Conservation (phyloP, 2,797 vertebrate genomes). For the Hippocampus kuda region DNA sequence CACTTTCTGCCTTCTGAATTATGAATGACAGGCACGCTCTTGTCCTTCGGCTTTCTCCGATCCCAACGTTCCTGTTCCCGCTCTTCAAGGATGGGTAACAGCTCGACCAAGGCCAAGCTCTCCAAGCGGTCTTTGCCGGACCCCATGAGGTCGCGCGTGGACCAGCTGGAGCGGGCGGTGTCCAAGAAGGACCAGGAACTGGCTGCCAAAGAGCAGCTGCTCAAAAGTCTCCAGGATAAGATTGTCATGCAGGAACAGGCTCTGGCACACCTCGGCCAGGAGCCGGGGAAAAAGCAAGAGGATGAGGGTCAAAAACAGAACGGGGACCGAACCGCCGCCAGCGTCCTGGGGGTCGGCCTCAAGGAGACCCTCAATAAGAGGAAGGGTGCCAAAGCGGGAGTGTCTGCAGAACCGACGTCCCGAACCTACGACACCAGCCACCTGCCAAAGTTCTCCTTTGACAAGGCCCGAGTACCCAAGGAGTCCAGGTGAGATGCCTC, state of each 20-base stretch:
- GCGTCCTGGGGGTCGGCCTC: constrained; percentile 57
- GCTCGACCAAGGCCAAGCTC: constrained; percentile 77
- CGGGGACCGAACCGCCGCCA: constrained; percentile 48
- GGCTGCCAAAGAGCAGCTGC: constrained; percentile 61
- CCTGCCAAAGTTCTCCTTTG: constrained; percentile 78
- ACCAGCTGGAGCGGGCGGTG: constrained; percentile 77
- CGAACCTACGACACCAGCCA: constrained; percentile 71
- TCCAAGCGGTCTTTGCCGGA: constrained; percentile 46
- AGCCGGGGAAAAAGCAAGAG: constrained; percentile 75
- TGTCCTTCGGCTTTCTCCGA: constrained; percentile 11
- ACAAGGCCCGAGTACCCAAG: constrained; percentile 80
- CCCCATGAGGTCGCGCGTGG: constrained; percentile 64
- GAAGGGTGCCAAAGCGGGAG: constrained; percentile 84
- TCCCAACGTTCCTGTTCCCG: constrained; percentile 9
- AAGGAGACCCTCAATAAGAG: constrained; percentile 67
- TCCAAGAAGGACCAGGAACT: constrained; percentile 76
- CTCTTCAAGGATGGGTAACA: constrained; percentile 75
- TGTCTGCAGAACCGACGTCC: constrained; percentile 85
- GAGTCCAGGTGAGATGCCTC: constrained; percentile 76
- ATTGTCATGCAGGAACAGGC: constrained; percentile 66
- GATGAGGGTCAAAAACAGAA: constrained; percentile 16
- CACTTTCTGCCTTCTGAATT: constrained; percentile 64
- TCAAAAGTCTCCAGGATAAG: constrained; percentile 75
- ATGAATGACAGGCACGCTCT: constrained; percentile 55
- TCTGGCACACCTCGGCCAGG: constrained; percentile 75